Conservation (phyloP, 1,140 invertebrate species). For the Drosophila pandora region DNA sequence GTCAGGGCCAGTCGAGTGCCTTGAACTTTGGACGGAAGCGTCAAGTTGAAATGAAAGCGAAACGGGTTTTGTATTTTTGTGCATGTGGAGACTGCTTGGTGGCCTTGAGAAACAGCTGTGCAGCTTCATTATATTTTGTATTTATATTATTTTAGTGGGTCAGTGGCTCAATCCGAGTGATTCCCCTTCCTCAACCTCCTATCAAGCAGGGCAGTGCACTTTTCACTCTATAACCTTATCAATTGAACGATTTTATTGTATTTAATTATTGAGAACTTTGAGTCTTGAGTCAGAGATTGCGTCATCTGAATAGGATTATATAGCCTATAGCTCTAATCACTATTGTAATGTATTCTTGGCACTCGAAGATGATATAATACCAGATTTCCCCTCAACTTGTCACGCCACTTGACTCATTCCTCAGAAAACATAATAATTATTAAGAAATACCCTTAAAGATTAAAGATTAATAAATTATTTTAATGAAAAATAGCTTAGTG, state of each 20-base stretch:
- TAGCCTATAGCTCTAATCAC: not conserved
- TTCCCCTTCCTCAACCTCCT: not conserved
- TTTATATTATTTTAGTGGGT: slow-evolving; percentile 26
- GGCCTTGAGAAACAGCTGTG: not conserved
- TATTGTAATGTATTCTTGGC: not conserved
- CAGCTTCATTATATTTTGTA: slow-evolving; percentile 1
- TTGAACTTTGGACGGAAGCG: slow-evolving; percentile 31
- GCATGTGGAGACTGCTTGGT: slow-evolving; percentile 6
- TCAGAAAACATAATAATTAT: no score
- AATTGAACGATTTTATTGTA: slow-evolving; percentile 3
- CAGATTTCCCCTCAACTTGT: no score
- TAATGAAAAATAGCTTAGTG: no score
- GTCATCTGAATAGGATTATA: not conserved
- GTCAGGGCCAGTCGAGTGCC: slow-evolving; percentile 34
- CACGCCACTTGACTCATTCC: no score
- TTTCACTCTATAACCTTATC: slow-evolving; percentile 1
- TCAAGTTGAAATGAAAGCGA: slow-evolving; percentile 32
- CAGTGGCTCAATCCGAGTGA: slow-evolving; percentile 18
- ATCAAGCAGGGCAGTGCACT: not conserved
- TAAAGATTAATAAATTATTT: no score
- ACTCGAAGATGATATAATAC: no score
- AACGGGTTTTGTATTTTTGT: slow-evolving; percentile 26
- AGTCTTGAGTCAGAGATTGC: slow-evolving; percentile 32
- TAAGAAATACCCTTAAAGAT: no score
- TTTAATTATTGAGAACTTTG: slow-evolving; percentile 21